Conservation (phyloP, 2,888 invertebrate genomes). For the Cybosia mesomella region DNA sequence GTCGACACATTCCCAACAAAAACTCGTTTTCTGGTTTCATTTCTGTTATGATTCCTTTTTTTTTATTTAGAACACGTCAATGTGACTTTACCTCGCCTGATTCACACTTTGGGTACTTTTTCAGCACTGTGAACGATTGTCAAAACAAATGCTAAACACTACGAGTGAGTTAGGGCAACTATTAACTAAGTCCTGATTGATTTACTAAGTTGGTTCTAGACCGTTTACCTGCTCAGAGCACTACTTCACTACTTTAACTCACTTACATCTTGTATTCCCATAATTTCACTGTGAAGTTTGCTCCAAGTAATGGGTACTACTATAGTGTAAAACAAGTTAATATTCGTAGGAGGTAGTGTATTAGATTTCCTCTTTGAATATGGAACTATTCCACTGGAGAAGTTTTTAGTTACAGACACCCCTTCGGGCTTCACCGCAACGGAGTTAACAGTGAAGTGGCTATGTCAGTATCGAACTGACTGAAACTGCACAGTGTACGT, state of each 20-base stretch:
- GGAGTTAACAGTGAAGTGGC: neutral
- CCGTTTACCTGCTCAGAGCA: conserved; percentile 36
- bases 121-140: neutral
- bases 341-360: neutral
- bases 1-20: no score
- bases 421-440: neutral
- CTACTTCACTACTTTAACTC: conserved; percentile 5
- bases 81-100: no score
- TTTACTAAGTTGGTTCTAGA: conserved; percentile 45
- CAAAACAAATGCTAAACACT: neutral
- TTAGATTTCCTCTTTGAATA: neutral
- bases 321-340: neutral
- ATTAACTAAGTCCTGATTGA: conserved; percentile 32
- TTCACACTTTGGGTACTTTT: no score
- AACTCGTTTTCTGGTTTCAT: no score
- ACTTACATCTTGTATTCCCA: conserved; percentile 3
- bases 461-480: no score
- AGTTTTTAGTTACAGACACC: neutral
- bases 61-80: no score
- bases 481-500: no score
- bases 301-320: neutral
- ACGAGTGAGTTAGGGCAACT: neutral
- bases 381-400: neutral
- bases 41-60: no score
- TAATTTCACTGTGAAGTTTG: conserved; percentile 6